Evolutionary conservation across 2,888 invertebrate genomes (phyloP), one percentile per base, ranked within the genome.

Genomic region (Stegophylla sp.): DNA sequence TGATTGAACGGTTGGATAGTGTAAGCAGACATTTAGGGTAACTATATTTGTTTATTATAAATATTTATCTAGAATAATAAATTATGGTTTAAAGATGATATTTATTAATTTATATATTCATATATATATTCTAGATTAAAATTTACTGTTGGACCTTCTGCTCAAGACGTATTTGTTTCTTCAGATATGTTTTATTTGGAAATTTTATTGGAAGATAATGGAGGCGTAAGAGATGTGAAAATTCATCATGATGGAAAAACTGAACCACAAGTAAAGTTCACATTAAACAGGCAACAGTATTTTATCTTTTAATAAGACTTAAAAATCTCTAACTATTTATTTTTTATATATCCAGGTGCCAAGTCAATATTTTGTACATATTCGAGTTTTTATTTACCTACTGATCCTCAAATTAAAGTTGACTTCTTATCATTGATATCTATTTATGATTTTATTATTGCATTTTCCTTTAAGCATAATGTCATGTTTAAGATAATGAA

Each of bases 101-200:
- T 74, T 63, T 61, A 63, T 59, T n/a, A 79, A 75, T 41, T 48
- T 23, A 56, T 56, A 23, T 20, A 59, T 59, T 59, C 17, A 17
- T 51, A 13, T 81, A 20, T 66, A 56, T 59, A 66, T 87, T 86
- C 69, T 87, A 93, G 93, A 56, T 89, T 96, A 81, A 95, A 96
- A 86, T 95, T 96, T 87, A 93, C 94, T 85, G 92, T 93, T 83
- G 94, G 94, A 77, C 91, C 92, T 82, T 91, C 93, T 71, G 93
- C 93, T 64, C 91, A 92, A 7, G 93, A 93, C 85, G 89, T 95
- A 83, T 96, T 96, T 86, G 96, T 97, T 86, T 96, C 95, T 59
- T 96, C 96, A 0, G 97, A 97, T 86, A 96, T 97, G 96, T 97
- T 97, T 87, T 96, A 95, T 87, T 89, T 97, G 84, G 96, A 97